phyloP scores from a whole-genome alignment of 2,888 invertebrate genomes.

The Eulithis testata region DNA sequence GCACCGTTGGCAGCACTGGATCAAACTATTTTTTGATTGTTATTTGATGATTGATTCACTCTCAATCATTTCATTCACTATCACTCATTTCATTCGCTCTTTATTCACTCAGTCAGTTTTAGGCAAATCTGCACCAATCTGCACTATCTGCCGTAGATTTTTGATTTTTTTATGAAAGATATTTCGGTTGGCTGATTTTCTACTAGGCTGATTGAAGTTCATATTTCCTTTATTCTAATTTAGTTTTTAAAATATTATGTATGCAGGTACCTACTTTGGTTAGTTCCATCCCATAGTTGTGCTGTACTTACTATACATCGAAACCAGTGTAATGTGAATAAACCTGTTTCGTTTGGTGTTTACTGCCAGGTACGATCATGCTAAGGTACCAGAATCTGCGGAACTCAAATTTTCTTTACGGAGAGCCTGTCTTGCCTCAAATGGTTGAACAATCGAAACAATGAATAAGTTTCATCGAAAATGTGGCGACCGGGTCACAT shows the following conservation, averaged over 20 bases:
- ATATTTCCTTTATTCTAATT: too few relatives aligned
- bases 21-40: too few relatives aligned
- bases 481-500: conserved; percentile 93
- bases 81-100: background rate
- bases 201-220: background rate
- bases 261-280: background rate
- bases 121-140: too few relatives aligned
- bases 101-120: too few relatives aligned
- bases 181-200: background rate
- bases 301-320: background rate
- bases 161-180: too few relatives aligned
- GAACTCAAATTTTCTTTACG: background rate
- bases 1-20: too few relatives aligned
- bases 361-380: conserved; percentile 15
- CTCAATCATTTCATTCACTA: too few relatives aligned
- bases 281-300: background rate
- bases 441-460: conserved; percentile 31
- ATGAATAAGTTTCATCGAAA: conserved; percentile 89
- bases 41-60: too few relatives aligned
- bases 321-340: conserved; percentile 10
- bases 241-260: too few relatives aligned
- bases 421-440: background rate
- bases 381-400: background rate
- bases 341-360: conserved; percentile 7
- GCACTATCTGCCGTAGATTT: too few relatives aligned